Evolutionary conservation across 2,888 invertebrate species (phyloP).

Genomic region (Chymomyza fuscimana): DNA sequence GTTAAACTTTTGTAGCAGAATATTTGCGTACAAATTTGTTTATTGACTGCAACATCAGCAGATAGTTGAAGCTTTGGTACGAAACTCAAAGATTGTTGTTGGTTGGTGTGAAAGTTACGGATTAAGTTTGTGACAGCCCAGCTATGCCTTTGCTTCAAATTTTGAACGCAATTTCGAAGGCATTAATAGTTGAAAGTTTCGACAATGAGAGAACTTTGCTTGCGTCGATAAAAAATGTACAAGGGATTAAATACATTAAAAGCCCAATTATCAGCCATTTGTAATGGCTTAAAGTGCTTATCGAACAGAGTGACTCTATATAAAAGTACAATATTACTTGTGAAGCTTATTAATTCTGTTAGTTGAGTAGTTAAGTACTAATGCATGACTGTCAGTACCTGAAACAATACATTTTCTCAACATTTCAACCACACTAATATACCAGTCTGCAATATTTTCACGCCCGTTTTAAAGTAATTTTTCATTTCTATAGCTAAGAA

Average conservation of each 20-base stretch:
- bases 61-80: constrained; percentile 31
- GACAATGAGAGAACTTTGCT: constrained; percentile 16
- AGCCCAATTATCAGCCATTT: constrained; percentile 49
- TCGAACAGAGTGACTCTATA: no score
- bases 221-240: not conserved
- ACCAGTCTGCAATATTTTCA: constrained; percentile 46
- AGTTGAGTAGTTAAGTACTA: not conserved
- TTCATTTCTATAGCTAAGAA: constrained; percentile 58
- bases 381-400: constrained; percentile 16
- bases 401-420: not conserved
- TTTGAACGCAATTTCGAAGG: constrained; percentile 28
- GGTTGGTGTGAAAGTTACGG: constrained; percentile 6
- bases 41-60: constrained; percentile 36
- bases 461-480: constrained; percentile 66
- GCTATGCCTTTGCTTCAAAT: no score
- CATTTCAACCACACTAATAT: not conserved
- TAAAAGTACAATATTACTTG: no score
- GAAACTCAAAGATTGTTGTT: constrained; percentile 21
- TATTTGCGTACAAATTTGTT: constrained; percentile 52
- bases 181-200: constrained; percentile 42
- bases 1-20: constrained; percentile 46
- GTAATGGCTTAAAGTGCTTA: constrained; percentile 40
- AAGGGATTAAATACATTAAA: constrained; percentile 37
- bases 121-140: constrained; percentile 31
- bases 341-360: not conserved